Base-by-base conservation (phyloP, 2,797 vertebrate genomes). In the Chaetodon trifasciatus region DNA sequence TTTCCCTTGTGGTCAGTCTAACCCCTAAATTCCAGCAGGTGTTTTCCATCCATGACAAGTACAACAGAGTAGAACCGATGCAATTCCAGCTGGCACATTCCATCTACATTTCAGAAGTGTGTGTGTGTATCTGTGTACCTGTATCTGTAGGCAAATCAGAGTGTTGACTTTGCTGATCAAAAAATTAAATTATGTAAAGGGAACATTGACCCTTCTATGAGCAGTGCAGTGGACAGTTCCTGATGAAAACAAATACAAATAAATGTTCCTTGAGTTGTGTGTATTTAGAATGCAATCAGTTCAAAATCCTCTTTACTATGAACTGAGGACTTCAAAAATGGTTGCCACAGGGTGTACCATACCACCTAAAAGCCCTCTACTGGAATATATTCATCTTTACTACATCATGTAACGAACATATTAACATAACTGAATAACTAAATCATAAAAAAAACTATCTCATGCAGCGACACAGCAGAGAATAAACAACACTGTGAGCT, bases 371-470 rank as follows among this genome's bases (percentile, higher is more conserved):
- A 64, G 46, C 39, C 10, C 3, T 55, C 6, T 19, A 60, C 21
- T 56, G 35, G 70, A 78, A 53, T 40, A 55, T 35, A 32, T 55
- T 67, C 24, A 19, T 57, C 64, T 66, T 78, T 61, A 53, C 50
- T 65, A 23, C 21, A 47, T 56, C 69, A 80, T 58, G 32, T 80
- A 65, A 63, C 44, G 8, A 53, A 77, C 65, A 65, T 79, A 83
- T 35, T 63, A 68, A 63, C 60, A 63, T 42, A 8, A 50, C 9
- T 62, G 76, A 70, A 73, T 66, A 37, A 80, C 28, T 55, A 50
- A 66, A 75, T 17, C 42, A 56, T 77, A 37, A 42, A 70, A 11
- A 69, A 53, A 70, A 11, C 65, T 52, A 42, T 79, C 67, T 81
- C 42, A 8, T 52, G 46, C 39, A 62, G 49, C 13, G n/a, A 60